Base-by-base conservation (phyloP, 2,113 vertebrate species). In the Ictalurus furcatus region DNA sequence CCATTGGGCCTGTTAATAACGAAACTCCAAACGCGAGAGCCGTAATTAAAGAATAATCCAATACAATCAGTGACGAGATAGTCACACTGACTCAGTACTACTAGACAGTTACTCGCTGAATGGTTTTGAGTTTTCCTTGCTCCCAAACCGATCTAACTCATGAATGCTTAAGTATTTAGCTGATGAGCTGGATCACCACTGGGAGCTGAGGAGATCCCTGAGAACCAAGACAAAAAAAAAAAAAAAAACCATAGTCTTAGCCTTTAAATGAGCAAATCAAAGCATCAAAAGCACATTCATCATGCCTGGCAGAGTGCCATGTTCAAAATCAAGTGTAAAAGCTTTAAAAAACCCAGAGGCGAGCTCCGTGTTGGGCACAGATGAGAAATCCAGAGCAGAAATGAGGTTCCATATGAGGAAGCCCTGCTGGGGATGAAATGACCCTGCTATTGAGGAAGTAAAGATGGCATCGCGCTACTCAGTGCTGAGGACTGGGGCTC, bases 381-480 rank as follows among this genome's bases (percentile, higher is more conserved):
- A 92, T 91, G 92, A 94, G 90, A 84, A 91, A 84, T 92, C 80
- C 78, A 93, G 90, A 92, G 87, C 86, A 93, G 92, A 94, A 95
- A 92, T 94, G 89, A 92, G 82, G 91, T 90, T 88, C 90, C 79
- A 58, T 76, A 92, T 84, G 91, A 93, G 84, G 93, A 92, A 90
- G 74, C 90, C 94, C 94, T 91, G 93, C 92, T 7, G 90, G 91
- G 89, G 91, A 92, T 88, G 94, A 95, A 96, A 94, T 92, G 94
- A 93, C 92, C 92, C 88, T 87, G 85, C 91, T 90, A 54, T 0
- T 90, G 93, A 92, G 93, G 93, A 93, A 89, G 93, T 59, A 85
- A 81, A 54, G 87, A 92, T 93, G 94, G 92, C 90, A 93, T 91
- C 86, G 91, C 92, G 92, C 92, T 91, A 88, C 87, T 61, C 89